Evolutionary conservation across 30 jellyfish, hydroid and myxozoan species (phyloP), one percentile per base, ranked within the genome.

Genomic region (Catostylus mosaicus): DNA sequence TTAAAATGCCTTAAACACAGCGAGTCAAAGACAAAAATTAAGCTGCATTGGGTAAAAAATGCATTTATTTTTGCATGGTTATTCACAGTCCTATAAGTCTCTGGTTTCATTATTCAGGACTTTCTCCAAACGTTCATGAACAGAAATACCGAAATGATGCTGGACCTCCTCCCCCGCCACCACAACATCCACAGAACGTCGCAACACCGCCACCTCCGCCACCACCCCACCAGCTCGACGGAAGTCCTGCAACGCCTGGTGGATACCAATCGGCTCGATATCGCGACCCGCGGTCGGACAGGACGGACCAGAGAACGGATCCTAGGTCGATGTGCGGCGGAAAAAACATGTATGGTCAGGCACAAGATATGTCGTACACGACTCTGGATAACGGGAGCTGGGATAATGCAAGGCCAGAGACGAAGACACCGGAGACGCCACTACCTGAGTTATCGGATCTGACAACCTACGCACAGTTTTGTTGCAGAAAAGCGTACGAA

Each of bases 161-260:
- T 7, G 90, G 93, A 9, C 96, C 96, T 3, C 97, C 97, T 18
- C 97, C 97, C 3, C 97, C 97, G 20, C 97, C 97, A 5, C 97
- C 97, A 9, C 97, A 96, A n/a, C 96, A 96, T 4, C 95, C 67
- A 37, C 93, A 70, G 5, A 30, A 48, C 52, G 84, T 37, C 29
- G 84, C 96, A 6, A 76, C 96, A 1, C 96, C 96, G 0, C 96
- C 96, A 9, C 96, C 96, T 35, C 96, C 96, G 46, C 96, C 96
- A 20, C 96, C 92, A n/a, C 92, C 92, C 0, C 46, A 82, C 46
- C 92, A 67, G 23, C 2, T 52, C 14, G 92, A 82, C 69, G 47
- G 59, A 1, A 69, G 81, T 48, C 50, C 86, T 0, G 43, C 36
- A 80, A 36, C 92, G 33, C 32, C 83, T 23, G 59, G 54, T 52